Conservation (phyloP, 2,888 invertebrate species). For the Drosophila hamatofila region DNA sequence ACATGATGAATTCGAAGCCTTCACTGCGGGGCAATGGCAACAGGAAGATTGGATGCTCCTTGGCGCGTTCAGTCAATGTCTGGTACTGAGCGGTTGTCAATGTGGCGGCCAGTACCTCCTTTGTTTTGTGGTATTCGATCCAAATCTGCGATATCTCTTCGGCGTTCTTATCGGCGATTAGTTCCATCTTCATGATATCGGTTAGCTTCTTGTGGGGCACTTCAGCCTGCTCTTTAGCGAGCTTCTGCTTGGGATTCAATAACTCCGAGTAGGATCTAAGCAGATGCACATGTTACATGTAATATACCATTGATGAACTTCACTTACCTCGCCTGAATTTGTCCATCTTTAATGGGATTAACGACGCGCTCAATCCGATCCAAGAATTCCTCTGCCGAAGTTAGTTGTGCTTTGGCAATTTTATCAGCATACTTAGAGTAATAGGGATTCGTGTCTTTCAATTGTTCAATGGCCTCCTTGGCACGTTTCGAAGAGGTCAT, state of each 20-base stretch:
- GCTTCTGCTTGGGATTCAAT: conserved; percentile 87
- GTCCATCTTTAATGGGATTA: conserved; percentile 80
- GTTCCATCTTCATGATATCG: conserved; percentile 91
- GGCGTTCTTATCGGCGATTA: conserved; percentile 89
- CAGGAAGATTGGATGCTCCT: conserved; percentile 89
- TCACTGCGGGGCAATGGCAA: conserved; percentile 92
- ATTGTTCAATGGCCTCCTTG: conserved; percentile 86
- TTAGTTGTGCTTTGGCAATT: conserved; percentile 90
- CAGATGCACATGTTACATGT: not conserved
- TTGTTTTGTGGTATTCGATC: conserved; percentile 92
- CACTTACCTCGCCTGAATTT: conserved; percentile 78
- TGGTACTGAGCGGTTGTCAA: conserved; percentile 88
- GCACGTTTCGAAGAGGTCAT: conserved; percentile 85
- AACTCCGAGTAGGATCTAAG: conserved; percentile 88
- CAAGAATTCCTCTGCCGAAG: conserved; percentile 91
- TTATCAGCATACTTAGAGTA: conserved; percentile 93
- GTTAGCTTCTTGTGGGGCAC: conserved; percentile 87
- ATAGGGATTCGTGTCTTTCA: conserved; percentile 89
- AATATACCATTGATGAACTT: not conserved
- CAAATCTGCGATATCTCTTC: conserved; percentile 92
- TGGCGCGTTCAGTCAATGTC: conserved; percentile 87
- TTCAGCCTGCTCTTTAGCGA: conserved; percentile 69
- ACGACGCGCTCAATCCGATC: conserved; percentile 87
- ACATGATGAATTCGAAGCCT: conserved; percentile 94
- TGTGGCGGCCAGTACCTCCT: conserved; percentile 91